phyloP scores from a whole-genome alignment of 2,888 invertebrate species.

The Teinopalpus imperialis region DNA sequence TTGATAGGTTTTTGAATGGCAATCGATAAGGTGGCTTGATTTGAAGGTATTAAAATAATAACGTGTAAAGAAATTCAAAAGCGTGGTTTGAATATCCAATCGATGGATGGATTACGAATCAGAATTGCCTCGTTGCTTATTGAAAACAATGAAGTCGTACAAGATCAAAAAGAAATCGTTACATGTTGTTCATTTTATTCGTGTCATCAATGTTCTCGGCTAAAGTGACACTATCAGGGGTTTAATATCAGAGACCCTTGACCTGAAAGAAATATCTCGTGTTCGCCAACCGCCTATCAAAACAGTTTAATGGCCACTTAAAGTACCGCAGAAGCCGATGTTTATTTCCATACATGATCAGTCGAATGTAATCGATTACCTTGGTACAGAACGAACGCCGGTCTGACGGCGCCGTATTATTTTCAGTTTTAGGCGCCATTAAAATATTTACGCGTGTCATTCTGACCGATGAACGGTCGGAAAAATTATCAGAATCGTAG shows the following conservation, averaged over 20 bases:
- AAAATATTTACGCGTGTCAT: constrained; percentile 34
- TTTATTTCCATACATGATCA: constrained; percentile 25
- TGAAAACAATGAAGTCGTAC: too few relatives aligned
- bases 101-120: too few relatives aligned
- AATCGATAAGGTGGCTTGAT: too few relatives aligned
- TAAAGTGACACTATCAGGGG: constrained; percentile 4
- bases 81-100: too few relatives aligned
- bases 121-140: too few relatives aligned
- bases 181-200: not conserved
- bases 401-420: constrained; percentile 32
- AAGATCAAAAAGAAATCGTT: not conserved
- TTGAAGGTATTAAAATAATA: too few relatives aligned
- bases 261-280: constrained; percentile 13
- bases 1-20: too few relatives aligned
- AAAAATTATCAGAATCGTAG: constrained; percentile 22
- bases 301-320: constrained; percentile 12
- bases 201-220: not conserved
- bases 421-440: constrained; percentile 35
- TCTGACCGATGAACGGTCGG: constrained; percentile 23
- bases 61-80: too few relatives aligned
- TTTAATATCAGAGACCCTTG: constrained; percentile 11
- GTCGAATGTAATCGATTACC: constrained; percentile 28
- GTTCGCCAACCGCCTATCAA: not conserved
- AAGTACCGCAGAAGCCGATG: constrained; percentile 19
- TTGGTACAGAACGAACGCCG: constrained; percentile 24